These are phyloP conservation scores for Datnioides undecimradiatus DNA, from an alignment of 2,113 vertebrate genomes.

Conservation along the genomic window DNA sequence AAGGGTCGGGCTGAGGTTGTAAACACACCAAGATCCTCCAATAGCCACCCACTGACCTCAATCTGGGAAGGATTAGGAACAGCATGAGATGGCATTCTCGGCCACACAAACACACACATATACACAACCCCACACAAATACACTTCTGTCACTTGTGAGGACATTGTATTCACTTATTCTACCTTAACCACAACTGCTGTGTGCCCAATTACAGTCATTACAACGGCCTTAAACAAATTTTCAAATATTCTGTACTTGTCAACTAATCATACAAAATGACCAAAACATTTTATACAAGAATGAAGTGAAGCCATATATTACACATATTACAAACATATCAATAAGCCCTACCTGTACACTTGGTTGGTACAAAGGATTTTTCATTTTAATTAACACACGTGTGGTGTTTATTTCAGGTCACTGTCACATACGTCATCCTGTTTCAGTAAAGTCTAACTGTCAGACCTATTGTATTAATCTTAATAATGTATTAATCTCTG, in stretches of 20 bases:
- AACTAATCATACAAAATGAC: not conserved
- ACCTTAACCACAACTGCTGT: not conserved
- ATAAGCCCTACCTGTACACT: no score
- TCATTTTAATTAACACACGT: no score
- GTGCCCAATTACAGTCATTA: not conserved
- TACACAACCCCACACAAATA: no score
- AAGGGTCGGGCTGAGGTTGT: slow-evolving; percentile 53
- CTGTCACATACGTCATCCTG: not conserved
- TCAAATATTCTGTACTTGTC: not conserved
- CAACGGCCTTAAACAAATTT: slow-evolving; percentile 5
- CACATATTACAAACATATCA: no score
- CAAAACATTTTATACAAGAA: not conserved
- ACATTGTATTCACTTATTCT: slow-evolving; percentile 9
- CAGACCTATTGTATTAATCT: not conserved
- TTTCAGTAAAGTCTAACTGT: not conserved
- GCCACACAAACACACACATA: slow-evolving; percentile 16
- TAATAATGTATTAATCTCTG: not conserved
- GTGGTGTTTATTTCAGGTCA: not conserved
- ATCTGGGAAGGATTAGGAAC: slow-evolving; percentile 76
- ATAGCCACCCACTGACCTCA: slow-evolving; percentile 72
- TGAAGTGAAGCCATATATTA: not conserved
- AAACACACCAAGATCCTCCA: slow-evolving; percentile 62
- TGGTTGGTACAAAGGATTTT: no score
- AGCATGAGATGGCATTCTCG: slow-evolving; percentile 56
- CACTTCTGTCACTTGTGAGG: slow-evolving; percentile 13